Evolutionary conservation across 2,888 invertebrate genomes (phyloP).

Genomic region (Acrocyrtus sp.): DNA sequence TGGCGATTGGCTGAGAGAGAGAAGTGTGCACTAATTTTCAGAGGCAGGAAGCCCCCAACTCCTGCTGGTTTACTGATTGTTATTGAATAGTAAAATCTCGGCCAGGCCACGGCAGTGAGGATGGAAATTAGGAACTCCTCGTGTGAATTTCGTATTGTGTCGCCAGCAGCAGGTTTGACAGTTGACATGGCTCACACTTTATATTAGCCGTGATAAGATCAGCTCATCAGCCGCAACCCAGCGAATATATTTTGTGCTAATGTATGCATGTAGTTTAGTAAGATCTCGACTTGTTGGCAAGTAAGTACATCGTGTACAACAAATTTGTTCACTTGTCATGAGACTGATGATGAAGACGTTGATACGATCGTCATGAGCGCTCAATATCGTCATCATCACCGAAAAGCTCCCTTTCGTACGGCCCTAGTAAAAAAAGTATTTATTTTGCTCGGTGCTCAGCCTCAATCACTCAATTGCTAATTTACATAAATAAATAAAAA

Average conservation of each 20-base stretch:
- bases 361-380: conserved; percentile 13
- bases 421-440: not conserved
- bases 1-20: too few species aligned
- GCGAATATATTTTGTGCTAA: not conserved
- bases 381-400: not conserved
- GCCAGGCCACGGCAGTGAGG: too few species aligned
- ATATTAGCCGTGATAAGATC: conserved; percentile 18
- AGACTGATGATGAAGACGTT: not conserved
- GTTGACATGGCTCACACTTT: conserved; percentile 25
- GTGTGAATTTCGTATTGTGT: too few species aligned
- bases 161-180: not conserved
- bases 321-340: conserved; percentile 40
- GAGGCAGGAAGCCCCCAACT: too few species aligned
- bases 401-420: not conserved
- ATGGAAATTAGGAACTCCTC: not conserved
- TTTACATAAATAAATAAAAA: conserved; percentile 26
- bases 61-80: not conserved
- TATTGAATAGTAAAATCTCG: too few species aligned
- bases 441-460: not conserved
- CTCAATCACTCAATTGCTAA: conserved; percentile 9
- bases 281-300: not conserved
- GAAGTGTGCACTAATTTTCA: too few species aligned
- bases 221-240: not conserved
- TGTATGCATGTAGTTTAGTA: not conserved
- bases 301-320: conserved; percentile 5